Base-by-base conservation (phyloP, 2,797 vertebrate genomes). In the Rhyacichthys aspro region DNA sequence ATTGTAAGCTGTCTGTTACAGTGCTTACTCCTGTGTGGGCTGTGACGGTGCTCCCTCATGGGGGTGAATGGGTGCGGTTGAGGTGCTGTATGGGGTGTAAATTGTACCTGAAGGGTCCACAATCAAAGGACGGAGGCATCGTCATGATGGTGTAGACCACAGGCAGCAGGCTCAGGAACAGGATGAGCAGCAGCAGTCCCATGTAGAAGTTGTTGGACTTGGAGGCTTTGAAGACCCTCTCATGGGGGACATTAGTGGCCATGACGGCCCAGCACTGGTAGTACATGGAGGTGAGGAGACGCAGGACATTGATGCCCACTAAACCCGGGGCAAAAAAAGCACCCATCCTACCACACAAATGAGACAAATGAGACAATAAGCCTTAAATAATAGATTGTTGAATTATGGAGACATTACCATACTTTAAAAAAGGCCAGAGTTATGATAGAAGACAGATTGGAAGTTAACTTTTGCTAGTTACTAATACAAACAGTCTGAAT, bases 151-250 rank as follows among this genome's bases (percentile, higher is more conserved):
- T 97, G 86, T 96, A 99, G 83, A 97, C 95, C 38, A 98, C 96
- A 0, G 98, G 98, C 45, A 99, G 79, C 10, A 99, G 92, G 63
- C 98, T 99, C 76, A 99, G 93, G 85, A 99, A 98, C 33, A 99
- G 94, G 86, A 99, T 96, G 76, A 99, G 89, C 60, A 99, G 91
- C 75, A 99, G 85, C 17, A 99, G 91, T 15, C 96, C 96, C 96
- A 98, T 99, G 89, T 99, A 99, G 91, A 99, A 99, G 90, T 98
- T 99, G 82, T 97, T 98, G 79, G 98, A 99, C 56, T 97, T 95
- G 50, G 98, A 99, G 55, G 98, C 97, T 85, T 99, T 99, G 92
- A 99, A 99, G 72, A 99, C 96, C 4, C 98, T 91, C 71, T 89
- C 96, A 0, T 99, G 98, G 48, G 98, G 98, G 9, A 99, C 97